phyloP scores from a whole-genome alignment of 2,888 invertebrate species.

The Monochamus alternatus region DNA sequence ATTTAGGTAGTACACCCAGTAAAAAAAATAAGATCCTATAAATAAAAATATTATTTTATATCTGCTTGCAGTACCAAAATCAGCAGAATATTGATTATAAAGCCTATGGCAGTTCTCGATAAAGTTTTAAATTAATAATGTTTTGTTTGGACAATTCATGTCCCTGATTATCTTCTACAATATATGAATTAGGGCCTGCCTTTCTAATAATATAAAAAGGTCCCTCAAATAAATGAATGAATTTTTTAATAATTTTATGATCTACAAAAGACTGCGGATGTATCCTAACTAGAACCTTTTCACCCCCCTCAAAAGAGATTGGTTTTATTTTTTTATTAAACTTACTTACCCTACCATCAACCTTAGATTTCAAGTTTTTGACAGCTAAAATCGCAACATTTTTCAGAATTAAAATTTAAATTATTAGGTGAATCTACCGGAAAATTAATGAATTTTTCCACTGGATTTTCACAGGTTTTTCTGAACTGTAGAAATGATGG shows the following conservation, averaged over 20 bases:
- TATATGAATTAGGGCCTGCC: too few species aligned
- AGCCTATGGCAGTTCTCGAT: neutral
- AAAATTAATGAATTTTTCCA: neutral
- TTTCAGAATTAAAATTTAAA: neutral
- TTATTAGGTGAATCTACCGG: neutral
- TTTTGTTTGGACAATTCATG: too few species aligned
- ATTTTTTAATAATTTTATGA: too few species aligned
- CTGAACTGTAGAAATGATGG: conserved; percentile 18
- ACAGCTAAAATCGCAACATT: conserved; percentile 21
- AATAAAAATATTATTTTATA: neutral
- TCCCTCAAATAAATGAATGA: too few species aligned
- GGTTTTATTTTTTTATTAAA: neutral
- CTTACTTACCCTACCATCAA: neutral
- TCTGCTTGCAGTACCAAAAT: neutral
- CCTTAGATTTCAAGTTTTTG: conserved; percentile 13
- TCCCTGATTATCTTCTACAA: too few species aligned
- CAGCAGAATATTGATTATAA: neutral
- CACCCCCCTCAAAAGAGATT: neutral
- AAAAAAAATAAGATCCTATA: neutral
- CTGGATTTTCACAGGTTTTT: neutral
- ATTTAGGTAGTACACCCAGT: neutral
- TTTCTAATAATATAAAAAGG: too few species aligned
- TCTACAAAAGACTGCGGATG: conserved; percentile 12
- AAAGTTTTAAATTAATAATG: conserved; percentile 6
- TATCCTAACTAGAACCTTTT: conserved; percentile 4